Conservation (phyloP, 2,113 vertebrate genomes). For the Ailurus styani region DNA sequence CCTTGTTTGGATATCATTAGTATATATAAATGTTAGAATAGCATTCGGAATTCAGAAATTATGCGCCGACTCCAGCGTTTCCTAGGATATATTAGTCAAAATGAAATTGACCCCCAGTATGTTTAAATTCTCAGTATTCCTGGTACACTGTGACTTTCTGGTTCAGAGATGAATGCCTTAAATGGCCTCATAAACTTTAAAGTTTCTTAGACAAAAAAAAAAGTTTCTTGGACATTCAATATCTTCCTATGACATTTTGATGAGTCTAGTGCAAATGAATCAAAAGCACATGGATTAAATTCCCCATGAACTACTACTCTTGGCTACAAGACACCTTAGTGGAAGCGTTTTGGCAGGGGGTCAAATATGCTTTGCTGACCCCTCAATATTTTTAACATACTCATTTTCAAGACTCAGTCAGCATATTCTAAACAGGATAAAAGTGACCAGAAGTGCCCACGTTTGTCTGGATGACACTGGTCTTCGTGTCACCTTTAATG, state of each 20-base stretch:
- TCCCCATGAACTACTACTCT: neutral
- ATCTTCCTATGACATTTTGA: neutral
- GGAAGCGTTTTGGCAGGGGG: neutral
- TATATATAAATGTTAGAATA: neutral
- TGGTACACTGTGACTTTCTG: neutral
- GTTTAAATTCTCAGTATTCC: neutral
- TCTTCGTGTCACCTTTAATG: neutral
- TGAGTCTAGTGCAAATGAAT: slow-evolving; percentile 50
- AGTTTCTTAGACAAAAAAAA: neutral
- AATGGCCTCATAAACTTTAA: neutral
- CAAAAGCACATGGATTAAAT: slow-evolving; percentile 24
- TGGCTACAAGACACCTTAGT: neutral
- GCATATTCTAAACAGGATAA: neutral
- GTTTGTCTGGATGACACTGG: neutral
- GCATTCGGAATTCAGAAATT: neutral
- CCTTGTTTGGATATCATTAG: neutral
- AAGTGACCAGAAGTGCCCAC: neutral
- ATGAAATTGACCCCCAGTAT: neutral
- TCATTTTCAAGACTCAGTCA: neutral
- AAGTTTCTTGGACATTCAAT: neutral
- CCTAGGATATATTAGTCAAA: neutral
- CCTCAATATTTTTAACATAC: neutral
- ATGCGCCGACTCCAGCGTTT: neutral
- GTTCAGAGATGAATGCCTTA: slow-evolving; percentile 23
- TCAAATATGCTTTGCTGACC: neutral